Conservation (phyloP, 2,113 vertebrate species). For the Chaenogobius annularis region DNA sequence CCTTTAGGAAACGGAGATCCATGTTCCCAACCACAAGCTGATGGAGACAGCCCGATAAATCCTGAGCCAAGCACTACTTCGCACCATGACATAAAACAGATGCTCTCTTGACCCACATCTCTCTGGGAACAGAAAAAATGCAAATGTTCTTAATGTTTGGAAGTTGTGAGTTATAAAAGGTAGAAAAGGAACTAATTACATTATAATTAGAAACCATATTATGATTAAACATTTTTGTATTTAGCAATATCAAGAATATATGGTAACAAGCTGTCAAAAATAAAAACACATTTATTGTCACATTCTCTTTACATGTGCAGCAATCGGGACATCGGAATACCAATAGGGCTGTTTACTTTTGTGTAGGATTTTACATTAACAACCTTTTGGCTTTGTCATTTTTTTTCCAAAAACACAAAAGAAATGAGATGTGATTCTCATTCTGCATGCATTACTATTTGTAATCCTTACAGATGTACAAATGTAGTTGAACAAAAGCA, state of each 20-base stretch:
- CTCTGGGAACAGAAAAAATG: slow-evolving; percentile 61
- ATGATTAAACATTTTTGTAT: neutral
- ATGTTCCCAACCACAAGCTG: slow-evolving; percentile 66
- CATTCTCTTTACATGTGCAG: too few species aligned
- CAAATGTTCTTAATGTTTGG: slow-evolving; percentile 26
- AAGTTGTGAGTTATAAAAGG: slow-evolving; percentile 20
- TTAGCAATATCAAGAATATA: too few species aligned
- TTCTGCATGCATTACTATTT: too few species aligned
- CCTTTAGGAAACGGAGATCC: slow-evolving; percentile 64
- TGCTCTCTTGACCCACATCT: slow-evolving; percentile 61
- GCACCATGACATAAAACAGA: slow-evolving; percentile 75
- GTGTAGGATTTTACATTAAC: too few species aligned
- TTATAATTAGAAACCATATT: neutral
- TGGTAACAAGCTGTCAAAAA: too few species aligned
- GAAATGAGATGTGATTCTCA: too few species aligned
- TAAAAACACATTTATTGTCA: too few species aligned
- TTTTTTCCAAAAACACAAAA: too few species aligned
- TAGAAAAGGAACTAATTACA: slow-evolving; percentile 5
- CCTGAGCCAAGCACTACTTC: slow-evolving; percentile 55
- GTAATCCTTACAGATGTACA: too few species aligned
- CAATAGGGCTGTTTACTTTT: too few species aligned
- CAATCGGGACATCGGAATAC: too few species aligned
- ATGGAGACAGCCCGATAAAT: slow-evolving; percentile 73
- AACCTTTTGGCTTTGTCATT: too few species aligned
- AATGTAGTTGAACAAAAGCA: slow-evolving; percentile 17